Percentiles rank a stretch among this genome's conserved stretches.
These are phyloP conservation scores for Acipenser oxyrinchus DNA, from an alignment of 2,797 vertebrate genomes.

Conservation along the genomic window DNA sequence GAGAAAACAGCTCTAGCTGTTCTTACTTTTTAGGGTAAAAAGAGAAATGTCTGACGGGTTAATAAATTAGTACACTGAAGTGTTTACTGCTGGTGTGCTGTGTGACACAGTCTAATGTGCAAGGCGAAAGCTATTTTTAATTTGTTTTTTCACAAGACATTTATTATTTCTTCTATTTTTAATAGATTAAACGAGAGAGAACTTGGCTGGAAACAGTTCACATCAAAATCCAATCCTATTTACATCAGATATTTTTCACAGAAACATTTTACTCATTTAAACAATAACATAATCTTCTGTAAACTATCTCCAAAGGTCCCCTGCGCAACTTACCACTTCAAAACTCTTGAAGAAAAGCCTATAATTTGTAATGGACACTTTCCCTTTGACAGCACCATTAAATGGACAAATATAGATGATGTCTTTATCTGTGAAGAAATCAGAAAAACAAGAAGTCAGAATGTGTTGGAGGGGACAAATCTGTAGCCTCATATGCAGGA, in stretches of 20 bases:
- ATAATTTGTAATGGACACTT: constrained; percentile 94
- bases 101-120: too few species aligned
- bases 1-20: too few species aligned
- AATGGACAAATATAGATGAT: constrained; percentile 96
- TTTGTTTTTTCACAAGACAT: too few species aligned
- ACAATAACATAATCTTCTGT: too few species aligned
- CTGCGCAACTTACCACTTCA: constrained; percentile 68
- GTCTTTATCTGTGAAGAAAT: constrained; percentile 77
- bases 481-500: not conserved
- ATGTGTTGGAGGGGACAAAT: too few species aligned
- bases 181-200: not conserved
- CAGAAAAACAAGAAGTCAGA: too few species aligned
- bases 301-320: too few species aligned
- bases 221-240: constrained; percentile 24
- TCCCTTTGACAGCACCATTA: constrained; percentile 86
- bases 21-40: too few species aligned
- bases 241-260: constrained; percentile 30
- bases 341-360: constrained; percentile 90
- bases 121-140: too few species aligned
- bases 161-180: not conserved
- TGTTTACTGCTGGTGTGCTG: too few species aligned
- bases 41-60: too few species aligned
- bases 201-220: not conserved
- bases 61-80: too few species aligned
- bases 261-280: constrained; percentile 20